phyloP scores from a whole-genome alignment of 2,888 invertebrate species.

The Piscicola geometra region DNA sequence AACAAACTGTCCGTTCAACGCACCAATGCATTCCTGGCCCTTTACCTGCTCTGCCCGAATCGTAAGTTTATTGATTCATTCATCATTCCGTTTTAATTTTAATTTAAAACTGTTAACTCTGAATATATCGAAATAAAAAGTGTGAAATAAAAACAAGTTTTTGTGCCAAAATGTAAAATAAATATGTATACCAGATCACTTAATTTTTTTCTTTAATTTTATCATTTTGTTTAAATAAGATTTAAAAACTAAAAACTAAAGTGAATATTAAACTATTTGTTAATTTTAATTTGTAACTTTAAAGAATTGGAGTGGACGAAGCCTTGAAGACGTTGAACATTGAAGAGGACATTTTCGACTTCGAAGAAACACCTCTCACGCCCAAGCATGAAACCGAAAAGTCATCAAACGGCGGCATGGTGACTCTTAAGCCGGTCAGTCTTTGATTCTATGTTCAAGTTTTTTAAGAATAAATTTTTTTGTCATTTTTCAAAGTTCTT shows the following conservation, averaged over 20 bases:
- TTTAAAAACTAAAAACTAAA: not conserved
- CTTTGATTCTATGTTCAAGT: too few relatives aligned
- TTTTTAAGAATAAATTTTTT: too few relatives aligned
- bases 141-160: too few relatives aligned
- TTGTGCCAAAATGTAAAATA: too few relatives aligned
- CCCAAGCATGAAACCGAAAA: not conserved
- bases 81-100: too few relatives aligned
- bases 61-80: too few relatives aligned
- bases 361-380: conserved; percentile 19
- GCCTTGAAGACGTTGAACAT: conserved; percentile 26
- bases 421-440: conserved; percentile 22
- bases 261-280: not conserved
- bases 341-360: conserved; percentile 28
- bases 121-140: too few relatives aligned
- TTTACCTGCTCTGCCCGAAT: conserved; percentile 31
- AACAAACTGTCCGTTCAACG: not conserved
- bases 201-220: too few relatives aligned
- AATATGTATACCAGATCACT: too few relatives aligned
- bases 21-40: conserved; percentile 32
- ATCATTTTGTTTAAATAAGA: too few relatives aligned
- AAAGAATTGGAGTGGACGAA: conserved; percentile 31
- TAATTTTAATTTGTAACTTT: not conserved
- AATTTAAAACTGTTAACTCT: too few relatives aligned
- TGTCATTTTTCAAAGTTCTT: too few relatives aligned
- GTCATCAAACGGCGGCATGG: conserved; percentile 28